Evolutionary conservation across 1,140 invertebrate species (phyloP), one percentile per base, ranked within the genome.

Genomic region (Drosophila sp.): DNA sequence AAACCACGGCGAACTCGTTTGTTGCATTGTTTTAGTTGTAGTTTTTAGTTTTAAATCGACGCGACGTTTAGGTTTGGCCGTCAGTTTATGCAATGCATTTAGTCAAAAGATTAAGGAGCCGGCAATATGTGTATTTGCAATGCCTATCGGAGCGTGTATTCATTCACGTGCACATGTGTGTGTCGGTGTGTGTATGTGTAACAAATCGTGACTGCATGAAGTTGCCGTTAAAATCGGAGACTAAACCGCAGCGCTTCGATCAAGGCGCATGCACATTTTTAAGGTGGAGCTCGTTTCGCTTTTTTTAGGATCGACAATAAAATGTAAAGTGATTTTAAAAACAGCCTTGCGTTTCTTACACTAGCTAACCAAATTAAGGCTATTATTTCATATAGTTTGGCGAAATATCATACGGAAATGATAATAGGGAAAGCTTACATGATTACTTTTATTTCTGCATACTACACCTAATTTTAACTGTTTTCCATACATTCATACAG

Each of bases 201-300:
- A 46, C 59, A 83, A 87, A 87, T 87, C 83, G 83, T 87, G 83
- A 87, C 83, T 79, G 69, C 83, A 87, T 87, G 83, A 83, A 86
- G 83, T 78, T 87, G 83, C 83, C 75, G 82, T 86, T 86, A 82
- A 89, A 87, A 83, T 82, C 65, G 72, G 72, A 53, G 70, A 70
- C 75, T 76, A 46, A 11, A 58, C 71, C 50, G 59, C 78, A 67
- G 63, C 65, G 71, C 53, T 53, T 69, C 58, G 54, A 82, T 41
- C 57, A 43, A 70, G 71, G 36, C 63, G 72, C 76, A 76, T 79
- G 36, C 48, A 73, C 58, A 46, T 77, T 87, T 87, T 87, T 83
- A 89, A 89, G 83, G 83, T 89, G 83, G 83, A 87, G 83, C 72
- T 46, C 34, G 75, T 61, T 77, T 62, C 43, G 40, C 41, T 57